Evolutionary conservation across 2,888 invertebrate species (phyloP).

Genomic region (Formica aserva): DNA sequence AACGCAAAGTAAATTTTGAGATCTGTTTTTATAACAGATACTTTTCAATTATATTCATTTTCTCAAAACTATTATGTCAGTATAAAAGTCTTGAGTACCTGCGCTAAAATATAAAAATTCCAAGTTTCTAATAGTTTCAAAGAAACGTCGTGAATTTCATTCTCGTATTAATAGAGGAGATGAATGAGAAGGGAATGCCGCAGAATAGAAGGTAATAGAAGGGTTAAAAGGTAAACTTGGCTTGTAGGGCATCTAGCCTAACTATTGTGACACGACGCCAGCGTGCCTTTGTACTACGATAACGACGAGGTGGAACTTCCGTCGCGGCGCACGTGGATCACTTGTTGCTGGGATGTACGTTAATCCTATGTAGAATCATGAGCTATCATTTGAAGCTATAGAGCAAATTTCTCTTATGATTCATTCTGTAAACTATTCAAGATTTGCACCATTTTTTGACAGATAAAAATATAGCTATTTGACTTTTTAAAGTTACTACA

Average conservation of each 20-base stretch:
- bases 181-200: constrained; percentile 62
- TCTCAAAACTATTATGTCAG: not conserved
- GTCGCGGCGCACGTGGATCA: constrained; percentile 69
- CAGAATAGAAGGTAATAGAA: constrained; percentile 62
- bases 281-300: constrained; percentile 65
- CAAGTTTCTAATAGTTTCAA: not conserved
- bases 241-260: constrained; percentile 67
- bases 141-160: not conserved
- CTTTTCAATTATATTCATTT: not conserved
- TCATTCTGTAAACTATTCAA: not conserved
- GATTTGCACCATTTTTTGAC: not conserved
- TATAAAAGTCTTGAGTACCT: not conserved
- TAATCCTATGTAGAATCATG: constrained; percentile 61
- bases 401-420: not conserved
- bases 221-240: constrained; percentile 69
- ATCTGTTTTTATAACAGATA: constrained; percentile 6
- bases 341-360: constrained; percentile 72
- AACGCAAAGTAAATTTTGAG: not conserved
- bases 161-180: constrained; percentile 52
- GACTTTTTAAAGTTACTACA: not conserved
- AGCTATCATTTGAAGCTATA: constrained; percentile 46
- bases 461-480: not conserved
- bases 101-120: not conserved
- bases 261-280: constrained; percentile 64
- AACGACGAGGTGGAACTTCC: constrained; percentile 63